Evolutionary conservation across 2,888 invertebrate species (phyloP).

Genomic region (Ceratothoa steindachneri): DNA sequence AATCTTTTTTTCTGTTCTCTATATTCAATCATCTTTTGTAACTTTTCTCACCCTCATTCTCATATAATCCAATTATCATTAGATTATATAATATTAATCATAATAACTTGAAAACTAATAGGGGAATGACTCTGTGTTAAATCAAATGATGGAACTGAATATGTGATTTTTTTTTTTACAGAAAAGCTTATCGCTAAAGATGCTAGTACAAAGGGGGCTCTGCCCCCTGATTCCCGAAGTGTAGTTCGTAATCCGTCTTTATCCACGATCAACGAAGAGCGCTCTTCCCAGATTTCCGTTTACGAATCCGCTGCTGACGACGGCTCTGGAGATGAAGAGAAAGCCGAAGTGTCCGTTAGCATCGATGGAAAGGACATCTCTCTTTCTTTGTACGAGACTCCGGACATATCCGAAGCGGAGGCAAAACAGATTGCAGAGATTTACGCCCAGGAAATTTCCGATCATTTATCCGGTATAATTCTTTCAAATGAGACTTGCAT

Average conservation of each 20-base stretch:
- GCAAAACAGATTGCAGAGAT: slow-evolving; percentile 87
- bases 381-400: slow-evolving; percentile 84
- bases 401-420: slow-evolving; percentile 86
- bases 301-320: slow-evolving; percentile 44
- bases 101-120: no score
- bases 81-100: no score
- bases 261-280: slow-evolving; percentile 84
- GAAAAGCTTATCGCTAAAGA: slow-evolving; percentile 40
- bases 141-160: no score
- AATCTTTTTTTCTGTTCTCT: no score
- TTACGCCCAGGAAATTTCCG: slow-evolving; percentile 88
- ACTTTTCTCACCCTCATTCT: no score
- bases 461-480: slow-evolving; percentile 52
- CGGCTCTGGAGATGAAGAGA: slow-evolving; percentile 60
- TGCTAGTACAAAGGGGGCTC: slow-evolving; percentile 12
- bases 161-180: no score
- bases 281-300: slow-evolving; percentile 66
- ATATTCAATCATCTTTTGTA: no score
- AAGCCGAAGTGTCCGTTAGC: slow-evolving; percentile 76
- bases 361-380: slow-evolving; percentile 89
- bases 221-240: slow-evolving; percentile 46
- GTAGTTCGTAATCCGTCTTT: slow-evolving; percentile 74
- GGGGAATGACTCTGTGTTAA: no score
- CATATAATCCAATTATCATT: no score
- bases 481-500: background rate